Conservation (phyloP, 2,888 invertebrate species). For the Argyra leucocephala region DNA sequence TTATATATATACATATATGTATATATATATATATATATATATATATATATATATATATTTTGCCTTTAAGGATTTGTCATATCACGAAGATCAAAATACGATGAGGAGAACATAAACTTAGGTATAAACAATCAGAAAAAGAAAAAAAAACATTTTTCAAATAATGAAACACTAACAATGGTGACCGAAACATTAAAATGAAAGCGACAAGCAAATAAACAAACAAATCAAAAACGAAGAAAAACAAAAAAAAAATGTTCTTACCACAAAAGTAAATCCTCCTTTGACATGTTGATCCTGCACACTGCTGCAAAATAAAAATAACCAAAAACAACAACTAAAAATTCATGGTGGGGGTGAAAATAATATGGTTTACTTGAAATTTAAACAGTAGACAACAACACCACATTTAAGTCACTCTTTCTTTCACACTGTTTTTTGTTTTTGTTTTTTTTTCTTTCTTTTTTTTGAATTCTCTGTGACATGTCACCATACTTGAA, state of each 20-base stretch:
- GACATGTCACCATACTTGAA: too few relatives aligned
- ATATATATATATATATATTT: too few relatives aligned
- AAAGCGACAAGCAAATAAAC: neutral
- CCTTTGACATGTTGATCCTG: slow-evolving; percentile 4
- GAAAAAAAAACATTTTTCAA: neutral
- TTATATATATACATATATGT: too few relatives aligned
- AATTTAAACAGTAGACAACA: neutral
- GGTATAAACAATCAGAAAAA: neutral
- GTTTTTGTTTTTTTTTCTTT: too few relatives aligned
- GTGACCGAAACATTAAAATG: slow-evolving; percentile 1
- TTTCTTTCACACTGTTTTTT: neutral
- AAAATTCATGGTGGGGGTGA: neutral
- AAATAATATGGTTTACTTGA: too few relatives aligned
- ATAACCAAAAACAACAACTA: neutral
- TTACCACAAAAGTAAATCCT: slow-evolving; percentile 1
- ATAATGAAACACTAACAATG: neutral
- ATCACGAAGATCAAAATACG: neutral
- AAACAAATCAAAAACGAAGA: neutral
- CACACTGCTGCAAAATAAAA: neutral
- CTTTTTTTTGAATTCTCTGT: too few relatives aligned
- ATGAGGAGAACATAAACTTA: too few relatives aligned
- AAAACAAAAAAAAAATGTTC: neutral
- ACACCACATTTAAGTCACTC: neutral
- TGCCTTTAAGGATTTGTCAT: neutral
- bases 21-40: too few relatives aligned